Conservation (phyloP, 2,113 vertebrate genomes). For the Promerops cafer region DNA sequence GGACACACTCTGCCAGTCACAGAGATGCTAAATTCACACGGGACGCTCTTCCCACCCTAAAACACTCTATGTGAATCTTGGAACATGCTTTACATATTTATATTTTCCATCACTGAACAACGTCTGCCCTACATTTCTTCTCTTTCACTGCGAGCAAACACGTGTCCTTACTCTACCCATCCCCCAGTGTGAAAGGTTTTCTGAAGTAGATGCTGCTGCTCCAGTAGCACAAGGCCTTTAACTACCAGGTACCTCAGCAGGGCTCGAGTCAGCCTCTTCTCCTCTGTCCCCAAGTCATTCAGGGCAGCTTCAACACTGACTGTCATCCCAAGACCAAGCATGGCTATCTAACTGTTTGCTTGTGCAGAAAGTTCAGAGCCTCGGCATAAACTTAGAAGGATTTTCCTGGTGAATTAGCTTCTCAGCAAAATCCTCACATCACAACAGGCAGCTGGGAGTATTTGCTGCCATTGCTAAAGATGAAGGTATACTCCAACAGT, state of each 20-base stretch:
- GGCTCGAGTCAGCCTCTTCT: not conserved
- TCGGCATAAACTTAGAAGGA: not conserved
- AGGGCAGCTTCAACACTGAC: not conserved
- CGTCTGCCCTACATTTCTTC: not conserved
- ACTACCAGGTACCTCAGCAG: not conserved
- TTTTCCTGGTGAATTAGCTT: not conserved
- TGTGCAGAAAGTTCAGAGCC: not conserved
- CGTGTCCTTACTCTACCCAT: not conserved
- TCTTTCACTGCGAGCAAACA: rapidly evolving
- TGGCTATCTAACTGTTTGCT: not conserved
- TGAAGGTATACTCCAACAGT: not conserved
- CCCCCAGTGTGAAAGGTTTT: not conserved
- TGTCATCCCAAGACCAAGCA: rapidly evolving
- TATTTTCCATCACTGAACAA: not conserved
- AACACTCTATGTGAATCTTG: not conserved
- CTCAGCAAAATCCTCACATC: not conserved
- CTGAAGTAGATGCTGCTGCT: not conserved
- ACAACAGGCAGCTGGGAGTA: not conserved
- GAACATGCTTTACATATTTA: not conserved
- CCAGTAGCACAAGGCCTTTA: not conserved
- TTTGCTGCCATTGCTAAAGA: not conserved
- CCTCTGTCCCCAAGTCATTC: not conserved
- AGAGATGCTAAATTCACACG: not conserved
- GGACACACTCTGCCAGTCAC: not conserved
- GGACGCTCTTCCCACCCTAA: not conserved